phyloP scores from a whole-genome alignment of 2,113 vertebrate species.

The Hippocampus barbouri region DNA sequence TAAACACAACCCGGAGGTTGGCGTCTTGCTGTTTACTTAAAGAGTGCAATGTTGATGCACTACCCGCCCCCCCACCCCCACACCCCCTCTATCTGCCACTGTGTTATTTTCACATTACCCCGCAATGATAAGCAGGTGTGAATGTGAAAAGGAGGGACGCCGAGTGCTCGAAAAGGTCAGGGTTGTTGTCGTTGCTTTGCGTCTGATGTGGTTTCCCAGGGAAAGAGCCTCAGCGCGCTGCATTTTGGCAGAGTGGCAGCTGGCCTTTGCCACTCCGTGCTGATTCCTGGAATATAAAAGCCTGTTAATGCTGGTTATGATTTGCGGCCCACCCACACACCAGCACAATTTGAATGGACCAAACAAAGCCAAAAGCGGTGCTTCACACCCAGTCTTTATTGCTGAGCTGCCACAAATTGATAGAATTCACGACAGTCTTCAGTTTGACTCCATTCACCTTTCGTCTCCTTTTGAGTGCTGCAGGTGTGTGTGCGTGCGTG shows the following conservation, averaged over 20 bases:
- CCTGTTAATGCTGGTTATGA: slow-evolving; percentile 56
- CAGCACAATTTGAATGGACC: slow-evolving; percentile 37
- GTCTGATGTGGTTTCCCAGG: slow-evolving; percentile 47
- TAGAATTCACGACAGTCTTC: slow-evolving; percentile 57
- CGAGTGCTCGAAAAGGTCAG: slow-evolving; percentile 38
- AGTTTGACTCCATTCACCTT: slow-evolving; percentile 8
- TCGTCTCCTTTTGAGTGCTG: slow-evolving; percentile 14
- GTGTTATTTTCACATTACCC: slow-evolving; percentile 42
- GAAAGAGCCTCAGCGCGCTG: slow-evolving; percentile 15
- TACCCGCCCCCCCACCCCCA: neutral
- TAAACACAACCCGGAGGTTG: slow-evolving; percentile 18
- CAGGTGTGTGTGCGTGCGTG: slow-evolving; percentile 58
- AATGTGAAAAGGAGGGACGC: slow-evolving; percentile 26
- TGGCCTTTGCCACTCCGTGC: slow-evolving; percentile 41
- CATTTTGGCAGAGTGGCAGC: slow-evolving; percentile 35
- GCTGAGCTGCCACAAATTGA: slow-evolving; percentile 49
- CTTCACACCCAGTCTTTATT: slow-evolving; percentile 44
- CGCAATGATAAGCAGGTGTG: slow-evolving; percentile 42
- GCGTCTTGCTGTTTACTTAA: slow-evolving; percentile 12
- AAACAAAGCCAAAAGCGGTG: slow-evolving; percentile 37
- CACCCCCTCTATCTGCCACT: neutral
- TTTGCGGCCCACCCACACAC: slow-evolving; percentile 70
- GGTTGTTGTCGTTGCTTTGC: slow-evolving; percentile 12
- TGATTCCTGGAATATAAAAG: slow-evolving; percentile 24
- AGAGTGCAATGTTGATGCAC: slow-evolving; percentile 20